Percentiles rank a stretch among this genome's conserved stretches.
phyloP scores from a whole-genome alignment of 2,113 vertebrate species.

The Machaerirhynchus nigripectus region DNA sequence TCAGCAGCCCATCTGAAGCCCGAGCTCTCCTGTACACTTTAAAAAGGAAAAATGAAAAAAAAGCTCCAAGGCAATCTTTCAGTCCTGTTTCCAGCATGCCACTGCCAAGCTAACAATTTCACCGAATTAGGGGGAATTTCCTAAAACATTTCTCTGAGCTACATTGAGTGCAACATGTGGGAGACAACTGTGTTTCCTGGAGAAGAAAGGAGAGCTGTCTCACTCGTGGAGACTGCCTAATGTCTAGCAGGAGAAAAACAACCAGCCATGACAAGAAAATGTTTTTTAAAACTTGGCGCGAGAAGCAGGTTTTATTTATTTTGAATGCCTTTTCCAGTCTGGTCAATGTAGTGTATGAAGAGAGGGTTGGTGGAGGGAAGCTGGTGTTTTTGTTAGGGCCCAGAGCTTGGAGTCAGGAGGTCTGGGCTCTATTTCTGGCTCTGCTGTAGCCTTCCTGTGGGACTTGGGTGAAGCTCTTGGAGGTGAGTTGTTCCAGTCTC shows the following conservation, averaged over 20 bases:
- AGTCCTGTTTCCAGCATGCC: conserved; percentile 59
- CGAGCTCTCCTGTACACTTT: conserved; percentile 58
- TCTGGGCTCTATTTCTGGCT: conserved; percentile 57
- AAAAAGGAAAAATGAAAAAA: conserved; percentile 42
- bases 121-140: conserved; percentile 72
- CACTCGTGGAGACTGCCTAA: conserved; percentile 51
- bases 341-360: conserved; percentile 31
- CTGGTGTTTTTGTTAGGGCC: conserved; percentile 39
- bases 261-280: conserved; percentile 48
- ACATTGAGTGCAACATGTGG: conserved; percentile 64
- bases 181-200: conserved; percentile 73
- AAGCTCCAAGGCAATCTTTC: conserved; percentile 3
- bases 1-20: conserved; percentile 65
- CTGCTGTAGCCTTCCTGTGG: background rate
- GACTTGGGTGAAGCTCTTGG: conserved; percentile 44
- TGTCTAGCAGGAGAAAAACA: conserved; percentile 54
- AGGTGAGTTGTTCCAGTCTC: conserved; percentile 19
- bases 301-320: conserved; percentile 44
- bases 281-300: conserved; percentile 38
- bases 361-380: conserved; percentile 30
- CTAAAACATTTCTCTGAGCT: conserved; percentile 72
- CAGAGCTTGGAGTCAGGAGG: conserved; percentile 33
- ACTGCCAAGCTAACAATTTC: conserved; percentile 74
- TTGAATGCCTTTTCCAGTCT: conserved; percentile 56
- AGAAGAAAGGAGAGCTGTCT: conserved; percentile 72